These are phyloP conservation scores for Hassar affinis DNA, from an alignment of 2,113 vertebrate genomes.

Conservation along the genomic window DNA sequence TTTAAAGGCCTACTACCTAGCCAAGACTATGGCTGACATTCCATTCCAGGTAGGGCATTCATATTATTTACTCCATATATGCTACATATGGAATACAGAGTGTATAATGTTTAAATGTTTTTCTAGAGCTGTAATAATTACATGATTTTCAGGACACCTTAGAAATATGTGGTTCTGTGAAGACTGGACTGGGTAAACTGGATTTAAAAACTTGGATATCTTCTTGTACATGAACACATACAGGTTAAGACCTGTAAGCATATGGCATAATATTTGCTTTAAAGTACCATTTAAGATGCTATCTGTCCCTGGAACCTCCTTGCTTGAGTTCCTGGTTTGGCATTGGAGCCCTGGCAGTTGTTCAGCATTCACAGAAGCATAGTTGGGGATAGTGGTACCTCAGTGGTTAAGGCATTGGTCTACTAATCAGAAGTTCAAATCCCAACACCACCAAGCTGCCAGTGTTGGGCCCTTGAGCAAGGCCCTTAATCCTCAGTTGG, in stretches of 20 bases:
- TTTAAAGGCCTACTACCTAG: slow-evolving; percentile 94
- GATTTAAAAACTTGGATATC: neutral
- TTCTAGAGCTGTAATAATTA: neutral
- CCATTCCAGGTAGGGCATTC: slow-evolving; percentile 86
- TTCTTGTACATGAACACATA: neutral
- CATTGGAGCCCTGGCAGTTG: too few relatives aligned
- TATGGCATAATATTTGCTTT: too few relatives aligned
- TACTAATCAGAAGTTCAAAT: too few relatives aligned
- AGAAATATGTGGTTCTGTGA: neutral
- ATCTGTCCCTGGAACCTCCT: too few relatives aligned
- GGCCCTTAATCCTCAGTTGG: too few relatives aligned
- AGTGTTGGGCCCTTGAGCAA: too few relatives aligned
- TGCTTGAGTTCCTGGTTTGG: too few relatives aligned
- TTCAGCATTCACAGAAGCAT: too few relatives aligned
- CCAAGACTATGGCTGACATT: slow-evolving; percentile 95
- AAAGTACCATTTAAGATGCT: too few relatives aligned
- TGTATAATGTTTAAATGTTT: neutral
- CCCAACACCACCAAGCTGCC: too few relatives aligned
- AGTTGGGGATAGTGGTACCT: too few relatives aligned
- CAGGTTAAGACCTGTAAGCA: neutral
- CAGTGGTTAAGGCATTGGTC: too few relatives aligned
- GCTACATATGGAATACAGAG: neutral
- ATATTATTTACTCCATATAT: neutral
- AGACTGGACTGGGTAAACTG: neutral
- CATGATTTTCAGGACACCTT: neutral